Evolutionary conservation across 64 coral and sea anemone genomes (phyloP).

Genomic region (Astreopora myriophthalma): DNA sequence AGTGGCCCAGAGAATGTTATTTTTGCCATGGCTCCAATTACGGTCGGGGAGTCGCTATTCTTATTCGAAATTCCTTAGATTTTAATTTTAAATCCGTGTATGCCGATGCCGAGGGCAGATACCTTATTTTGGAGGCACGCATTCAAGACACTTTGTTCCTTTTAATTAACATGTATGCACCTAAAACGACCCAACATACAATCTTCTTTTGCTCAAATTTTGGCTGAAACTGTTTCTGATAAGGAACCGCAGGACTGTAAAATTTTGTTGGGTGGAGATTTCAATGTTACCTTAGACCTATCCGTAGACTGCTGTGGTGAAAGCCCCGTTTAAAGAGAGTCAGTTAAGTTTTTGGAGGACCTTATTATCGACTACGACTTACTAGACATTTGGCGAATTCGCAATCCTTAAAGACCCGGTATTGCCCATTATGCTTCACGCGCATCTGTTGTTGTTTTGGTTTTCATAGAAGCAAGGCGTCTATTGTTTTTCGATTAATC

Average conservation of each 20-base stretch:
- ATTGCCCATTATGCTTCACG: no score
- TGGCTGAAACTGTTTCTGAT: neutral
- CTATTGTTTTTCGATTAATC: no score
- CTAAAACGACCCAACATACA: neutral
- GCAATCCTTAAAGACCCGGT: no score
- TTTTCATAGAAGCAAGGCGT: no score
- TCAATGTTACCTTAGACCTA: neutral
- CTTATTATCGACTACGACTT: neutral
- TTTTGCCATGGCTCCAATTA: constrained; percentile 44
- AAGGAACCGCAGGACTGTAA: neutral
- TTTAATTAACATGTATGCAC: neutral
- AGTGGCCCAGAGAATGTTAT: constrained; percentile 39
- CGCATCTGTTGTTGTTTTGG: no score
- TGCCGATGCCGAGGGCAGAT: constrained; percentile 22
- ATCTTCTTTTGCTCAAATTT: neutral
- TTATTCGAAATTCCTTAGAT: constrained; percentile 8
- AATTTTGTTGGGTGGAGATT: neutral
- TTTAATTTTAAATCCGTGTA: neutral
- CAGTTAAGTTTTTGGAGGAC: neutral
- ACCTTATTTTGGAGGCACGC: neutral
- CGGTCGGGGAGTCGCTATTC: constrained; percentile 21
- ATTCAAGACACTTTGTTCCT: constrained; percentile 26
- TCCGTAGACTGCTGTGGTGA: neutral
- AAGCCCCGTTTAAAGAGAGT: neutral
- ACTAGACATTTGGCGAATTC: constrained; percentile 27